These are phyloP conservation scores for Nysson spinosus DNA, from an alignment of 2,888 invertebrate species.

Conservation along the genomic window DNA sequence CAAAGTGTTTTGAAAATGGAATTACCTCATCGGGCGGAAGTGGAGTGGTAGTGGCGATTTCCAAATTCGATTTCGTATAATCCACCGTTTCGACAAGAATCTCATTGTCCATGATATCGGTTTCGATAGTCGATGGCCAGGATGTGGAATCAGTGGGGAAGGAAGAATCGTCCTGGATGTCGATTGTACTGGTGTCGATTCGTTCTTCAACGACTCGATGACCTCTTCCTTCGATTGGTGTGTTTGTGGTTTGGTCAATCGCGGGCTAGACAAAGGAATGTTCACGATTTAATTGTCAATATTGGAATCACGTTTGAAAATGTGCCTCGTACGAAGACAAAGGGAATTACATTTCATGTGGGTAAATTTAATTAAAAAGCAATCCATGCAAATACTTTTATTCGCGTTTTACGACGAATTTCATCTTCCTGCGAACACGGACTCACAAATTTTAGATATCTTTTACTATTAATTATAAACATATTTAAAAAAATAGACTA, in stretches of 20 bases:
- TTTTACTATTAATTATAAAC: too few relatives aligned
- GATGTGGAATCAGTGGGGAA: slow-evolving; percentile 53
- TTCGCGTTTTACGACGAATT: too few relatives aligned
- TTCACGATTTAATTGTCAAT: too few relatives aligned
- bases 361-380: too few relatives aligned
- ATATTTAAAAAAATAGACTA: too few relatives aligned
- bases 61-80: slow-evolving; percentile 57
- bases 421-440: too few relatives aligned
- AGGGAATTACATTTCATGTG: too few relatives aligned
- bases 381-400: too few relatives aligned
- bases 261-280: slow-evolving; percentile 55
- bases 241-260: slow-evolving; percentile 53
- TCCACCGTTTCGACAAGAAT: slow-evolving; percentile 69
- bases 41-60: slow-evolving; percentile 48
- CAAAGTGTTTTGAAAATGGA: neutral
- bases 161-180: slow-evolving; percentile 40
- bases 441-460: too few relatives aligned
- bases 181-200: slow-evolving; percentile 49
- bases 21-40: slow-evolving; percentile 42
- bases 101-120: slow-evolving; percentile 72
- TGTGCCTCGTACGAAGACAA: too few relatives aligned
- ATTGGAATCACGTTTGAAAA: too few relatives aligned
- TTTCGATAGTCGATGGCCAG: slow-evolving; percentile 57
- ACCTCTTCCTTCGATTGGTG: slow-evolving; percentile 70
- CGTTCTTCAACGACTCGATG: slow-evolving; percentile 66